These are phyloP conservation scores for Isaurus tuberculatus DNA, from an alignment of 92 coral and sea anemone genomes.

Conservation along the genomic window DNA sequence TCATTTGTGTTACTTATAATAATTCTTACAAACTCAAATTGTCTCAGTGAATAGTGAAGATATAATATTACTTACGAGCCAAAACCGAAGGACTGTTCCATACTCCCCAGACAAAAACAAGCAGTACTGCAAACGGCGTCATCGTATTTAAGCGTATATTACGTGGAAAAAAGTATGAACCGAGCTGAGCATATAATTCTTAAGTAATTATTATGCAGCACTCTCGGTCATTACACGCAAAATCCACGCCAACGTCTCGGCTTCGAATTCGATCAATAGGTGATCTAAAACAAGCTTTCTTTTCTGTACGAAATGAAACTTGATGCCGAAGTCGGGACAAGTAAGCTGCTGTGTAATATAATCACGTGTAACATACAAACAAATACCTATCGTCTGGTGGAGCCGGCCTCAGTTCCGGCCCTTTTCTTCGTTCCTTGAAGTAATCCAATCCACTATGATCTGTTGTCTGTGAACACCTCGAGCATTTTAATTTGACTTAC, in stretches of 20 bases:
- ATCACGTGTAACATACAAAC: conserved; percentile 45
- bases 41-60: background rate
- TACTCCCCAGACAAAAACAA: conserved; percentile 3
- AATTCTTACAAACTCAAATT: background rate
- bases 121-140: conserved; percentile 4
- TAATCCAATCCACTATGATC: conserved; percentile 9
- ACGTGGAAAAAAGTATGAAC: background rate
- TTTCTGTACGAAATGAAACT: conserved; percentile 24
- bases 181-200: conserved; percentile 28
- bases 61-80: conserved; percentile 39
- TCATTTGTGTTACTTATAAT: background rate
- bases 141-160: background rate
- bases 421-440: background rate
- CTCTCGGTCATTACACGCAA: conserved; percentile 48
- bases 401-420: conserved; percentile 20
- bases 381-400: conserved; percentile 51
- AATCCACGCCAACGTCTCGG: conserved; percentile 43
- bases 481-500: too few species aligned
- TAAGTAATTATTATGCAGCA: conserved; percentile 1
- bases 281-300: conserved; percentile 38
- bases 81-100: conserved; percentile 23
- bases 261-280: background rate
- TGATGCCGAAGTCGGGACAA: conserved; percentile 30
- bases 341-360: conserved; percentile 45
- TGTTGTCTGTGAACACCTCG: too few species aligned